Percentiles rank a stretch among this genome's conserved stretches.
phyloP scores from a whole-genome alignment of 2,797 vertebrate genomes.

The Argentina silus region DNA sequence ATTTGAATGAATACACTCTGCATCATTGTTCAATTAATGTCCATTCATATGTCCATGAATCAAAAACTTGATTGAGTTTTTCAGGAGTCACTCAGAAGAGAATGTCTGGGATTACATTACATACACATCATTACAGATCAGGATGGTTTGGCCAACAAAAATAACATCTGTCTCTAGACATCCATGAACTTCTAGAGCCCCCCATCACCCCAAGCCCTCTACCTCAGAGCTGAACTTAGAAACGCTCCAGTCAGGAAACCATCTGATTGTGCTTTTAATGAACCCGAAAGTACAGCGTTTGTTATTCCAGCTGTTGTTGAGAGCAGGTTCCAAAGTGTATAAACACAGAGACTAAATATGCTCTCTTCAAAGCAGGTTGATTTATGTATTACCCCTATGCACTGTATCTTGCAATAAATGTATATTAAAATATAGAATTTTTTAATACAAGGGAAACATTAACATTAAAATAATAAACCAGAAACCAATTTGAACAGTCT shows the following conservation, averaged over 20 bases:
- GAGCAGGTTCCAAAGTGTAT: conserved; percentile 72
- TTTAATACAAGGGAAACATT: conserved; percentile 64
- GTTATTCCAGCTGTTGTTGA: conserved; percentile 82
- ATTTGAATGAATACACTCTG: neutral
- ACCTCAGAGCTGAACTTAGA: conserved; percentile 71
- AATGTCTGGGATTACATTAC: conserved; percentile 26
- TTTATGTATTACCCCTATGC: conserved; percentile 40
- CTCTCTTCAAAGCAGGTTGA: conserved; percentile 68
- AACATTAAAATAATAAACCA: conserved; percentile 44
- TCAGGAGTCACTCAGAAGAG: conserved; percentile 24
- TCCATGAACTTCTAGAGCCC: conserved; percentile 57
- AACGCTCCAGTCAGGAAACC: conserved; percentile 74
- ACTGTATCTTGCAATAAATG: conserved; percentile 45
- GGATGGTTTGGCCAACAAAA: conserved; percentile 49
- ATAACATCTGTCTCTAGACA: conserved; percentile 51
- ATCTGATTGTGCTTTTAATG: conserved; percentile 78
- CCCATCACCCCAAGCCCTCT: conserved; percentile 40
- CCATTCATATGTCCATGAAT: conserved; percentile 41
- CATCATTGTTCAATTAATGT: conserved; percentile 24
- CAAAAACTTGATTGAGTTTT: conserved; percentile 42
- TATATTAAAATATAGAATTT: conserved; percentile 67
- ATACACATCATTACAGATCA: conserved; percentile 52
- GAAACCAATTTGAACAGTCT: conserved; percentile 37
- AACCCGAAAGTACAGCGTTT: conserved; percentile 74
- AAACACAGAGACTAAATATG: conserved; percentile 70